Percentiles rank a stretch among this genome's conserved stretches.
phyloP scores from a whole-genome alignment of 2,113 vertebrate genomes.

The Onychostruthus taczanowskii region DNA sequence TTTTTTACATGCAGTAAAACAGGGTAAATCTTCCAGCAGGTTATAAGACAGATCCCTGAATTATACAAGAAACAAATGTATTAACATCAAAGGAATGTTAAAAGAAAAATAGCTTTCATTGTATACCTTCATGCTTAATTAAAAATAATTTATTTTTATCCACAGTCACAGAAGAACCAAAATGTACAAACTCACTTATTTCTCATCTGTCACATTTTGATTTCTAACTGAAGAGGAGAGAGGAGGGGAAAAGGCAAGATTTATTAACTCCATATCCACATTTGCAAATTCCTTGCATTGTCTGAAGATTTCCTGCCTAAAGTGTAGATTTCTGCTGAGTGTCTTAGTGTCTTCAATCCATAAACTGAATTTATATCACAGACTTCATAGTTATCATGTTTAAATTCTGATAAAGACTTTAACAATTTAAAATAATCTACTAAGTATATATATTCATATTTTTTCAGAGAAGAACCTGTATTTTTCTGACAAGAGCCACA shows the following conservation, averaged over 20 bases:
- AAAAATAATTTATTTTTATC: background rate
- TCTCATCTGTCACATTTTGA: background rate
- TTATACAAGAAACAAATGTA: conserved; percentile 32
- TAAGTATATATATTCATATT: conserved; percentile 28
- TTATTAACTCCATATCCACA: background rate
- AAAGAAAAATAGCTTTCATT: background rate
- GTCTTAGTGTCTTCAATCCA: background rate
- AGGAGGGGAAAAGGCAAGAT: background rate
- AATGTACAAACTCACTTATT: background rate
- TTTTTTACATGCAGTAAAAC: conserved; percentile 84
- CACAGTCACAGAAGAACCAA: background rate
- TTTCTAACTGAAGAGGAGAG: background rate
- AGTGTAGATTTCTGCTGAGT: background rate
- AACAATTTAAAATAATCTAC: conserved; percentile 53
- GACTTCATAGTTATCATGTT: conserved; percentile 15
- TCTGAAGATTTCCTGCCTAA: background rate
- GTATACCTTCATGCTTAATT: background rate
- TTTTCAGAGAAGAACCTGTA: conserved; percentile 28
- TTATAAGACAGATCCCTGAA: conserved; percentile 93
- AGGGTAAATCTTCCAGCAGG: conserved; percentile 84
- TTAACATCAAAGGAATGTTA: conserved; percentile 2
- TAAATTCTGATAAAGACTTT: conserved; percentile 50
- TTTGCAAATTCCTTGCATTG: background rate
- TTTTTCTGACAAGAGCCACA: conserved; percentile 51
- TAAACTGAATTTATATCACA: conserved; percentile 11